phyloP scores from a whole-genome alignment of 92 coral and sea anemone species.

The Porites divaricata region DNA sequence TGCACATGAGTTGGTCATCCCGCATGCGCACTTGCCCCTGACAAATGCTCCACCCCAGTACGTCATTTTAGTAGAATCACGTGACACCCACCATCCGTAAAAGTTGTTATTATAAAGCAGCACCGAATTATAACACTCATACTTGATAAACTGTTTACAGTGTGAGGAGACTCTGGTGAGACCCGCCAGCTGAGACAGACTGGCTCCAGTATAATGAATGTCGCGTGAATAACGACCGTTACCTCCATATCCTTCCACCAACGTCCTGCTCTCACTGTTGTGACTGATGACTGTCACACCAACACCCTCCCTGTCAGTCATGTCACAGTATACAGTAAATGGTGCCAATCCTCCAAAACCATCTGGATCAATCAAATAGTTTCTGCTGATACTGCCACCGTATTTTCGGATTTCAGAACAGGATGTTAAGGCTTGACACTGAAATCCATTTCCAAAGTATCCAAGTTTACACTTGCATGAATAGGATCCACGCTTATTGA shows the following conservation, averaged over 20 bases:
- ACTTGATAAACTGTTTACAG: slow-evolving; percentile 17
- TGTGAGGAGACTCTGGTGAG: slow-evolving; percentile 22
- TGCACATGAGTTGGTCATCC: slow-evolving; percentile 39
- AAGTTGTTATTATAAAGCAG: background rate
- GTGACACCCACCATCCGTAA: slow-evolving; percentile 7
- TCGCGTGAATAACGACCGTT: background rate
- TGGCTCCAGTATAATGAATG: slow-evolving; percentile 22
- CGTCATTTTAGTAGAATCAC: slow-evolving; percentile 2
- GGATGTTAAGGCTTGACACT: background rate
- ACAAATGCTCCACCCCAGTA: slow-evolving; percentile 18
- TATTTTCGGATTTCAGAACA: background rate
- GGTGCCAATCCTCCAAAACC: background rate
- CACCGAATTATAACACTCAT: background rate
- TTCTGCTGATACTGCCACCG: background rate
- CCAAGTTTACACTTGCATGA: background rate
- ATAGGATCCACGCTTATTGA: background rate
- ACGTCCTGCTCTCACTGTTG: background rate
- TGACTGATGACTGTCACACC: background rate
- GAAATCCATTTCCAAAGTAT: background rate
- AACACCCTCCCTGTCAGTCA: background rate
- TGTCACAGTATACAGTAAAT: background rate
- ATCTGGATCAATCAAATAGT: background rate
- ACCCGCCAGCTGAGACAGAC: slow-evolving; percentile 33
- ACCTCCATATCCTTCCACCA: background rate
- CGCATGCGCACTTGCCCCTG: slow-evolving; percentile 67